Conservation (phyloP, 2,888 invertebrate species). For the Conomelus anceps region DNA sequence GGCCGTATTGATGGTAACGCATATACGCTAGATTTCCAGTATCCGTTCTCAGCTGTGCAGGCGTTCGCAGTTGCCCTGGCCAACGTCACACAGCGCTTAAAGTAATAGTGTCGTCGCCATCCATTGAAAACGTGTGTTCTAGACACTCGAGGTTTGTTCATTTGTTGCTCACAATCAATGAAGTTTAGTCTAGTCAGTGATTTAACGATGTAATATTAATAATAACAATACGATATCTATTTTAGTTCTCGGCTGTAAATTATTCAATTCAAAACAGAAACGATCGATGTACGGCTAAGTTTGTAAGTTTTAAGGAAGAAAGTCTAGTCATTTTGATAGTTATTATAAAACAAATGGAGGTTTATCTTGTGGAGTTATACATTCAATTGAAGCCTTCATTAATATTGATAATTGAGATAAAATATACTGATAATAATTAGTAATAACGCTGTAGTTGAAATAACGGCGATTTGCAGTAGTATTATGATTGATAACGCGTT, state of each 20-base stretch:
- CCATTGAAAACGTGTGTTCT: neutral
- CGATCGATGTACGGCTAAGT: neutral
- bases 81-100: conserved; percentile 90
- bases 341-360: neutral
- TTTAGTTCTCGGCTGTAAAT: neutral
- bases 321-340: neutral
- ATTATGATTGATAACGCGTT: neutral
- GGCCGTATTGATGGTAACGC: conserved; percentile 97
- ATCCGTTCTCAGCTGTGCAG: conserved; percentile 96
- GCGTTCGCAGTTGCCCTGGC: conserved; percentile 97
- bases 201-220: neutral
- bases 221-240: neutral
- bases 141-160: neutral
- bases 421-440: neutral
- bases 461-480: neutral
- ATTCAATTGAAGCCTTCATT: neutral
- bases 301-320: neutral
- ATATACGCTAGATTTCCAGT: conserved; percentile 97
- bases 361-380: conserved; percentile 10
- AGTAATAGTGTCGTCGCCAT: conserved; percentile 47
- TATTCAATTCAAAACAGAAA: neutral
- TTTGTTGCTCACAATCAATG: conserved; percentile 4
- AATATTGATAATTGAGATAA: neutral
- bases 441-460: neutral
- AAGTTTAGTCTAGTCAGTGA: conserved; percentile 9